Evolutionary conservation across 2,797 vertebrate genomes (phyloP), one percentile per base, ranked within the genome.

Genomic region (Orestias chungarensis): DNA sequence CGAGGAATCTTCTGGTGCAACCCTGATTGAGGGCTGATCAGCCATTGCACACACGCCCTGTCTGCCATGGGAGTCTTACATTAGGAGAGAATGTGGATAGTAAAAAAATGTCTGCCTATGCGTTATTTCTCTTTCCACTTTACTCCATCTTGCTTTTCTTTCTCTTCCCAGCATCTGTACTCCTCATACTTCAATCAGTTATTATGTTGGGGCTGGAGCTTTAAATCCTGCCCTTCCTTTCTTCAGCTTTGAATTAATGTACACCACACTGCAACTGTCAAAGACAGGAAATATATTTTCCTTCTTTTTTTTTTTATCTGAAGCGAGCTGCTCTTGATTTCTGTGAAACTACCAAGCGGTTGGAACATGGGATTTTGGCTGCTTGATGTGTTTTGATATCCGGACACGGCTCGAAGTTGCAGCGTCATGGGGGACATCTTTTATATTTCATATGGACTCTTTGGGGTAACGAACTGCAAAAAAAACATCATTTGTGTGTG

Each of bases 11-110:
- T 80, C 61, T 71, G 75, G 43, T 0, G 35, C 17, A 52, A 29
- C 66, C 69, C 75, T 70, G 64, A 74, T 1, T 3, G 82, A 68
- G 59, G 85, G 77, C 76, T 93, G 85, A 82, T 93, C 91, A 90
- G 78, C 82, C 46, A 95, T 95, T 95, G 92, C 59, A 11, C 75
- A 76, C 86, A 85, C 84, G 84, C 35, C 35, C 44, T 52, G 68
- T 57, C 83, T 89, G 88, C 71, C 52, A 64, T 80, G 81, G 88
- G 91, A 93, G 87, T 82, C 89, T 87, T 93, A 93, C 93, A 94
- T 94, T 92, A 94, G 85, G 91, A 72, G 88, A 79, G 94, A 95
- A 95, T 91, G 94, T 94, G 89, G 86, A 83, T 80, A 89, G 91
- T 87, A 93, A 94, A 94, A n/a, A 95, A 57, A 95, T 92, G 92